Evolutionary conservation across 2,113 vertebrate genomes (phyloP), one percentile per base, ranked within the genome.

Genomic region (Balaeniceps rex): DNA sequence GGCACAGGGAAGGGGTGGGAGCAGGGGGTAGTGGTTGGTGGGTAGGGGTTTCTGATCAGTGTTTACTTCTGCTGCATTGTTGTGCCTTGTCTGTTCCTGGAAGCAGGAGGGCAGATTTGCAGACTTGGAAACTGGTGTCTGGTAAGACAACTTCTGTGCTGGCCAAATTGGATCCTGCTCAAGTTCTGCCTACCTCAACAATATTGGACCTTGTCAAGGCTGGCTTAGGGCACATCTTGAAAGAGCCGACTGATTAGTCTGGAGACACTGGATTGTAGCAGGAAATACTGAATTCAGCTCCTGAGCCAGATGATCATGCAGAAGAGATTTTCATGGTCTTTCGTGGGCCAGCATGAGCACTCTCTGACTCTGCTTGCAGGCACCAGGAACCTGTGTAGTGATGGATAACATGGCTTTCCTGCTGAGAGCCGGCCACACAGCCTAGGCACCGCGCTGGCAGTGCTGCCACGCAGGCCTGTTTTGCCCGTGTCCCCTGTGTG

Each of bases 401-500:
- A 11, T 0, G 7, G 70, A 3, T 60, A n/a, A 11, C 49, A 7
- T 1, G 2, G 25, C 38, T 33, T 31, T 19, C 29, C 64, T 25
- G 57, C 49, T 6, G 51, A 9, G 49, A 40, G 55, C 68, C 4
- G 2, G 26, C n/a, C 1, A 2, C 14, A 0, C 26, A 19, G 47
- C 70, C 40, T 3, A 3, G 49, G 71, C 77, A 14, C 33, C 4
- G 4, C 1, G 8, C 65, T 3, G 51, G 7, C 68, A 5, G 33
- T 10, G 66, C 89, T 46, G 75, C 16, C 60, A 23, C 7, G 2
- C 51, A 21, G 36, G 23, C 23, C 23, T 17, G 36, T 4, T 22
- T 4, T 47, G 54, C 52, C 61, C 4, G 0, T 16, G 57, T 38
- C 36, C 36, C 33, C 38, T 22, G n/a, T 2, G 29, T 55, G 66